Conservation (phyloP, 1,140 invertebrate species). For the Platyura marginata region DNA sequence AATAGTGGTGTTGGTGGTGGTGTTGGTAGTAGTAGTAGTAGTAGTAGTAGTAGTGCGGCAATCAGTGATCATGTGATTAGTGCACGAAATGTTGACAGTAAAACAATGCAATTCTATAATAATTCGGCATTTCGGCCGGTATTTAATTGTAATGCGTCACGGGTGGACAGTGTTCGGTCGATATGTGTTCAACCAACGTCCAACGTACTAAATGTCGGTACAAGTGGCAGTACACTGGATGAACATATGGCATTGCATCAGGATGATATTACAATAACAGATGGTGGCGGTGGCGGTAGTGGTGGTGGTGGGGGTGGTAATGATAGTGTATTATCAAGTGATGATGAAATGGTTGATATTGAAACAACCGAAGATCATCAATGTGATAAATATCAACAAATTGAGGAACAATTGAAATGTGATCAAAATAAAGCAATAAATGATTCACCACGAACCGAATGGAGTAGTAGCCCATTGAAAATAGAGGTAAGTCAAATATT, state of each 20-base stretch:
- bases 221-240: background rate
- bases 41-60: background rate
- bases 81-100: background rate
- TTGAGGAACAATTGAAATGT: no score
- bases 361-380: conserved; percentile 37
- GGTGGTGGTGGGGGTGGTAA: conserved; percentile 11
- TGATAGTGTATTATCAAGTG: conserved; percentile 14
- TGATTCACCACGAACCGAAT: no score
- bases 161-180: conserved; percentile 1
- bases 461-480: no score
- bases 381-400: no score
- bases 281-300: background rate
- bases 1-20: background rate
- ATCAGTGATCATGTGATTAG: background rate
- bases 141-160: background rate
- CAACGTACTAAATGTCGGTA: background rate
- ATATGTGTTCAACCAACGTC: background rate
- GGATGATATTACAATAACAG: background rate
- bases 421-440: background rate
- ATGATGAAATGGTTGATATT: conserved; percentile 38
- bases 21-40: background rate
- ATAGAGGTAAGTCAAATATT: no score
- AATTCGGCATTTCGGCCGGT: conserved; percentile 50
- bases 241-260: background rate
- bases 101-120: conserved; percentile 10